Base-by-base conservation (phyloP, 2,888 invertebrate genomes). In the Alviniconcha strummeri region DNA sequence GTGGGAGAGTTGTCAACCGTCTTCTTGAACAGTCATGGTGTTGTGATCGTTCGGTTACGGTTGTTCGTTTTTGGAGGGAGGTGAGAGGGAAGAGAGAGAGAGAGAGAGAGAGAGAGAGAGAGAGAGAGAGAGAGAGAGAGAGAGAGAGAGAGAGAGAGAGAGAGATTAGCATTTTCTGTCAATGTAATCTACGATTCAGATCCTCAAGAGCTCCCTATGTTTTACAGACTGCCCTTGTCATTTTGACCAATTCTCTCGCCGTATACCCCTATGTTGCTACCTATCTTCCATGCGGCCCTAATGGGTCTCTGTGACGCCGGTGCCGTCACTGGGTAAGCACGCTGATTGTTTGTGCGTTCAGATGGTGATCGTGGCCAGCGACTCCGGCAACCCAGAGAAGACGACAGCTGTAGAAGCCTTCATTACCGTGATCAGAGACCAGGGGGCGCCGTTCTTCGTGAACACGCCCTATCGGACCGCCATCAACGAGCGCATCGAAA, bases 291-390 rank as follows among this genome's bases (percentile, higher is more conserved):
- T 36, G 36, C 36, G 0, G 36, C 36, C 36, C 36, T 36, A 36
- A 36, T 36, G 36, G 36, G 36, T 36, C 1, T 36, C 17, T 7
- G 36, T 64, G 11, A 11, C 64, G 64, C 17, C 64, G 17, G 64
- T 64, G 64, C 11, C 64, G 64, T 64, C 64, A 64, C 64, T 17
- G 15, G 64, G 36, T 36, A 36, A 36, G 36, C 36, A 36, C 36
- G 17, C 13, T 75, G 52, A 55, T 17, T 72, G 13, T 17, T 64
- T 11, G 36, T 36, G 72, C 52, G 64, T 80, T 67, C 84, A 90
- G 90, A 89, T 90, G 89, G 82, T 85, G 15, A 87, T 90, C 69
- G 76, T 88, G 75, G 92, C 91, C 36, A 89, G 88, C 81, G 92
- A 92, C 88, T 90, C 90, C 80, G 87, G 90, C 15, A 90, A 88